Base-by-base conservation (phyloP, 2,797 vertebrate species). In the Hippopotamyrus pictus region DNA sequence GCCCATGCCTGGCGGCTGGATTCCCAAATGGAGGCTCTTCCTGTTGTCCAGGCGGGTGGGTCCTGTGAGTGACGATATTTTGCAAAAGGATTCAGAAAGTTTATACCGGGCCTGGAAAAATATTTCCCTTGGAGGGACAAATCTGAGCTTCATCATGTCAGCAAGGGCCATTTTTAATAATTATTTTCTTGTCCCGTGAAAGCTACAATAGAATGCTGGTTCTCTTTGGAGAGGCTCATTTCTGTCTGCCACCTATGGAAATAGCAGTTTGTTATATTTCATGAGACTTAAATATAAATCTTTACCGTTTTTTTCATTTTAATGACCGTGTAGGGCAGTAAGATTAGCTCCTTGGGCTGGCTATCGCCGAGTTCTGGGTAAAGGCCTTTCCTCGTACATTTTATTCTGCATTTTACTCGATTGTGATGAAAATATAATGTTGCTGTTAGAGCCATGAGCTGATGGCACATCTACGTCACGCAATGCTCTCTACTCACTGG, bases 31-130 rank as follows among this genome's bases (percentile, higher is more conserved):
- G 50, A 92, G 92, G 88, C 96, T 97, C 91, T 97, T 97, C 3
- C 97, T 92, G 0, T 92, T 95, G 91, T 97, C 97, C 22, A 65
- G 95, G 22, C 97, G 93, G 0, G 96, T 97, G 0, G 97, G 97
- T 86, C 97, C 97, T 97, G 51, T 14, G 48, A 85, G 46, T 85
- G 83, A 85, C 83, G 1, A 41, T 79, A 79, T 73, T 73, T 73
- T 37, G 65, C 37, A 3, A 82, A 82, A 46, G 76, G 41, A 46
- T n/a, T 82, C 37, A 46, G 19, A 82, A 82, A n/a, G 41, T 19
- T 46, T 22, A 82, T 7, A 19, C 7, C 3, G 33, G 69, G 33
- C 12, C 62, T 29, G 62, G 59, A 3, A 62, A 62, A 62, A 9
- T 62, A 25, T 25, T 25, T 62, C 59, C 65, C 1, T 2, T 12